Evolutionary conservation across 1,140 invertebrate genomes (phyloP), one percentile per base, ranked within the genome.

Genomic region (Camponotus pennsylvanicus): DNA sequence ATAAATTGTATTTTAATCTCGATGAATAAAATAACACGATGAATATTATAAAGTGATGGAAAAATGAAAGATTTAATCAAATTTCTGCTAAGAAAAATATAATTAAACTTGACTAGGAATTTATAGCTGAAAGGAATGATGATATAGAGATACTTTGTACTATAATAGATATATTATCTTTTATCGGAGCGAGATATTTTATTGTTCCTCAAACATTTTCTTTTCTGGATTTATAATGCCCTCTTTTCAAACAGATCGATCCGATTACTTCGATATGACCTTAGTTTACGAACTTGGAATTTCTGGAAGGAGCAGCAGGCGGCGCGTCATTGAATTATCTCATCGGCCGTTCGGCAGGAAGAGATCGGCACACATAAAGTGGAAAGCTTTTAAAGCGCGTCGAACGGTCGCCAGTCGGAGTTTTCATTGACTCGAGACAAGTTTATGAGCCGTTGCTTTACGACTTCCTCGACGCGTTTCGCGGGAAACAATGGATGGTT

Each of bases 391-490:
- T 52, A 86, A 86, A 86, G 70, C 45, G n/a, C 49, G 32, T 61
- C 27, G 42, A 11, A 45, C 57, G n/a, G 32, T 45, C 57, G 59
- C 59, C 59, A 32, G 40, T 15, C 40, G 34, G 49, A 2, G 11
- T 76, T 76, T 79, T 85, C 66, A 79, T 87, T 64, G 83, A 71
- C 73, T 66, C 27, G 52, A 57, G 66, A 85, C 73, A 49, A 71
- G 32, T 71, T 84, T 76, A 75, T 21, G 70, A 59, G 67, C 66
- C 59, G 67, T 57, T 75, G 79, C 49, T 67, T 71, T 34, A 70
- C 21, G 80, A 63, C 64, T 84, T 85, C 71, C 64, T 70, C 42
- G 40, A 66, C 40, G 27, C 34, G n/a, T 37, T 61, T 49, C 76
- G 52, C 77, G 52, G 49, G 27, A 55, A 77, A 77, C 69, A 77